Base-by-base conservation (phyloP, 1,140 invertebrate genomes). In the Achroia grisella region DNA sequence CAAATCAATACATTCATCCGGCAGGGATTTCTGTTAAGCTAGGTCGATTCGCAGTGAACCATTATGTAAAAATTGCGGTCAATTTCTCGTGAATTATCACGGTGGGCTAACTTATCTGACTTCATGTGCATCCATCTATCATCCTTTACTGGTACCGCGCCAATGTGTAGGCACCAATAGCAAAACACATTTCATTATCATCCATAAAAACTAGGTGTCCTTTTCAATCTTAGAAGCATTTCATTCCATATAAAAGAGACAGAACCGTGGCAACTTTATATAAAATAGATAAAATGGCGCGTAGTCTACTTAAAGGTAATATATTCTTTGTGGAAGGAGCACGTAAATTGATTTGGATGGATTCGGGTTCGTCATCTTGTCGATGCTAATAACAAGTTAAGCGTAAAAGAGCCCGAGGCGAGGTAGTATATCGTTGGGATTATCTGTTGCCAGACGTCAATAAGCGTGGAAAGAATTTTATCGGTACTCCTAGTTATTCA, bases 331-430 rank as follows among this genome's bases (percentile, higher is more conserved):
- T 52, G 48, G 45, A 55, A 61, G 50, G 57, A 64, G 48, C 62
- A 60, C 51, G 59, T 62, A 69, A 75, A 73, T 73, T 73, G 68
- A 73, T 73, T 70, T 61, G 56, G 57, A 71, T 64, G 56, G 54
- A 58, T 56, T 57, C 50, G 53, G 44, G 40, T 48, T 46, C 54
- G 48, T 51, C 61, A 60, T 59, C 56, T 61, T 48, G 45, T 56
- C 50, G 48, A 62, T 60, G 48, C 52, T 52, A 58, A 64, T 62
- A 70, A 54, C 51, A 57, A 64, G 56, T 62, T 47, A 51, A 53
- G 60, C 53, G 62, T 52, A 44, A 58, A 61, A 50, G 39, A 33
- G 32, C 44, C 37, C 45, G 41, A 30, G 15, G 40, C 35, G 29
- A 13, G 41, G 49, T 44, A 45, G 17, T 23, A 47, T 51, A 52